A percentile compares a stretch with the other conserved stretches of the same genome.
phyloP scores from a whole-genome alignment of 2,797 vertebrate species.

The Anableps anableps region DNA sequence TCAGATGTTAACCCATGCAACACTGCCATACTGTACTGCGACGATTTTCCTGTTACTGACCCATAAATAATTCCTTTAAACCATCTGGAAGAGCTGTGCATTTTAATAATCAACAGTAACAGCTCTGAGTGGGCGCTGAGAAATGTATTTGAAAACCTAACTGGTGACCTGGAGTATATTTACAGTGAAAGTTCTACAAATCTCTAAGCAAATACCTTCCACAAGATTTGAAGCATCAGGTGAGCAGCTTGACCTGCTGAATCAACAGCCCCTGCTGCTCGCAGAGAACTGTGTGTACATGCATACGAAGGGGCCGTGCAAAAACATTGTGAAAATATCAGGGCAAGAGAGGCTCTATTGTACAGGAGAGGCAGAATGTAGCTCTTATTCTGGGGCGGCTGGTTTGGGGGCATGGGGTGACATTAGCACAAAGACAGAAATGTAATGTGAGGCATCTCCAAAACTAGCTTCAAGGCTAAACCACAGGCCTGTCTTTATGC shows the following conservation, averaged over 20 bases:
- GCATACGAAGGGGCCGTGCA: slow-evolving; percentile 45
- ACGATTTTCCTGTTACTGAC: slow-evolving; percentile 12
- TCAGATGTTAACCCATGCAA: slow-evolving; percentile 70
- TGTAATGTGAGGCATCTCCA: slow-evolving; percentile 77
- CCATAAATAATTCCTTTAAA: slow-evolving; percentile 13
- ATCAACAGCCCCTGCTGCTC: slow-evolving; percentile 40
- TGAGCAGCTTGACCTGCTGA: slow-evolving; percentile 36
- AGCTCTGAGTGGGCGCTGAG: slow-evolving; percentile 13
- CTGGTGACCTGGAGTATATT: slow-evolving; percentile 32
- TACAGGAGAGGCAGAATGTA: slow-evolving; percentile 71
- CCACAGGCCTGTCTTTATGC: slow-evolving; percentile 70
- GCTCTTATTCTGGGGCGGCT: slow-evolving; percentile 75
- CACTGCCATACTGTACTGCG: slow-evolving; percentile 51
- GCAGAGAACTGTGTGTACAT: slow-evolving; percentile 47
- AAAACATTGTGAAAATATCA: slow-evolving; percentile 78
- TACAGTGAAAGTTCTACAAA: slow-evolving; percentile 31
- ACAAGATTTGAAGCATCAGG: slow-evolving; percentile 50
- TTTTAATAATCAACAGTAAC: slow-evolving; percentile 10
- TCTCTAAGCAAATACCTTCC: slow-evolving; percentile 52
- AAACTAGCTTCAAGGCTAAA: slow-evolving; percentile 67
- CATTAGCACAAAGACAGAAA: slow-evolving; percentile 81
- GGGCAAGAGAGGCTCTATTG: slow-evolving; percentile 78
- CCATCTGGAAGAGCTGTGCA: not conserved
- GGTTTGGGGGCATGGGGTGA: slow-evolving; percentile 69
- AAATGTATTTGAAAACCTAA: slow-evolving; percentile 27